Evolutionary conservation across 2,113 vertebrate genomes (phyloP).

Genomic region (Numenius arquata): DNA sequence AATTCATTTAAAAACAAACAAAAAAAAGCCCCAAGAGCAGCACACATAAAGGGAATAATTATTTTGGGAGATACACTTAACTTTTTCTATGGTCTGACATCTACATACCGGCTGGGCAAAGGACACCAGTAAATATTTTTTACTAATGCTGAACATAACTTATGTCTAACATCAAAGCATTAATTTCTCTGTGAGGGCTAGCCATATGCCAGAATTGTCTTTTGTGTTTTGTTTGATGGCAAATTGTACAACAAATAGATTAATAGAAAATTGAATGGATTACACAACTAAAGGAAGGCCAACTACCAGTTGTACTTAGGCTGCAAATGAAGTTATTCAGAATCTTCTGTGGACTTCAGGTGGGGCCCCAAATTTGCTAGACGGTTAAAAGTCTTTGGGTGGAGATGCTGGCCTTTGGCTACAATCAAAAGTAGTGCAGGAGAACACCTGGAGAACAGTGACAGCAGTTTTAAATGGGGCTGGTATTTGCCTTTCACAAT

Average conservation of each 20-base stretch:
- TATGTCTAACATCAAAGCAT: neutral
- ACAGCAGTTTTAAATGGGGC: rapidly evolving
- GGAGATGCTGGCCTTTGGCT: neutral
- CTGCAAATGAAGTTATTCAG: neutral
- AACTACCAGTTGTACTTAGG: neutral
- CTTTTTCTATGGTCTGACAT: neutral
- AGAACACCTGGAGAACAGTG: neutral
- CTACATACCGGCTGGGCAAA: neutral
- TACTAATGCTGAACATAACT: neutral
- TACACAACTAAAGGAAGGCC: neutral
- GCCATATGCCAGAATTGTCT: neutral
- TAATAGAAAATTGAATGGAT: neutral
- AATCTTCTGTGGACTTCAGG: neutral
- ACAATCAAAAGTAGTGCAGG: neutral
- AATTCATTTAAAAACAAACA: neutral
- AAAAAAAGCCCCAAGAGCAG: neutral
- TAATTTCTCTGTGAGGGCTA: neutral
- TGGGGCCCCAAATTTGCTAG: neutral
- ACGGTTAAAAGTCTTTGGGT: neutral
- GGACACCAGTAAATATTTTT: neutral
- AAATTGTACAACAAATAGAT: neutral
- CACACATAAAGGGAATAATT: neutral
- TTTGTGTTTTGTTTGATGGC: neutral
- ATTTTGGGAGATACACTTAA: neutral
- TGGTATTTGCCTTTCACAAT: neutral